phyloP scores from a whole-genome alignment of 1,140 invertebrate species.

The Pomacea maculata region DNA sequence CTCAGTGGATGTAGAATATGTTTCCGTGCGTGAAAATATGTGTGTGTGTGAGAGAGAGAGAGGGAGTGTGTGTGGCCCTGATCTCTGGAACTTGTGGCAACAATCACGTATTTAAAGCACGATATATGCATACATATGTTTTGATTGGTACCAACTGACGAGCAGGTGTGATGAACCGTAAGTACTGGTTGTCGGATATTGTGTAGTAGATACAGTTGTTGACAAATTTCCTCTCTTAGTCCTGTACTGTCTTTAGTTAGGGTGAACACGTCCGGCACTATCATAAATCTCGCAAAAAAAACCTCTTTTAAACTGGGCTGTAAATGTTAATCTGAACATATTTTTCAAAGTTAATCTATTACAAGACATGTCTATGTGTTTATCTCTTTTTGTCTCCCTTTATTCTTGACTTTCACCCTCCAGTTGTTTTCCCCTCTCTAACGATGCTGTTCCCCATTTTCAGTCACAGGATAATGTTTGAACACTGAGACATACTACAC shows the following conservation, averaged over 20 bases:
- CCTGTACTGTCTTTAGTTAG: too few relatives aligned
- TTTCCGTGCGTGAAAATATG: not conserved
- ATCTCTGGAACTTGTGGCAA: not conserved
- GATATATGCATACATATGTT: not conserved
- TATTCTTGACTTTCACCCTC: not conserved
- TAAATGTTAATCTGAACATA: not conserved
- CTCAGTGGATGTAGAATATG: not conserved
- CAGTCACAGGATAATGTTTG: not conserved
- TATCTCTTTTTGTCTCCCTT: not conserved
- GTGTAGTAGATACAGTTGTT: not conserved
- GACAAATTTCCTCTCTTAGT: not conserved
- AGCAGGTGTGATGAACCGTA: not conserved
- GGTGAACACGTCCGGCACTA: too few relatives aligned
- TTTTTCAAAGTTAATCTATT: not conserved
- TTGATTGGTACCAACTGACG: not conserved
- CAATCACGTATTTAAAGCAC: not conserved
- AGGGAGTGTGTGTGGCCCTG: not conserved
- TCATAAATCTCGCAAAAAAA: not conserved
- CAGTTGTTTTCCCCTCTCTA: not conserved
- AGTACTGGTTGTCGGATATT: not conserved
- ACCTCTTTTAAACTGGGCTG: not conserved
- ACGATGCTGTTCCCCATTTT: not conserved
- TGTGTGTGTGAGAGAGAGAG: conserved; percentile 1
- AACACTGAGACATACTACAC: too few relatives aligned
- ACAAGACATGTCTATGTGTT: not conserved